These are phyloP conservation scores for Tachina lurida DNA, from an alignment of 2,888 invertebrate species.

Conservation along the genomic window DNA sequence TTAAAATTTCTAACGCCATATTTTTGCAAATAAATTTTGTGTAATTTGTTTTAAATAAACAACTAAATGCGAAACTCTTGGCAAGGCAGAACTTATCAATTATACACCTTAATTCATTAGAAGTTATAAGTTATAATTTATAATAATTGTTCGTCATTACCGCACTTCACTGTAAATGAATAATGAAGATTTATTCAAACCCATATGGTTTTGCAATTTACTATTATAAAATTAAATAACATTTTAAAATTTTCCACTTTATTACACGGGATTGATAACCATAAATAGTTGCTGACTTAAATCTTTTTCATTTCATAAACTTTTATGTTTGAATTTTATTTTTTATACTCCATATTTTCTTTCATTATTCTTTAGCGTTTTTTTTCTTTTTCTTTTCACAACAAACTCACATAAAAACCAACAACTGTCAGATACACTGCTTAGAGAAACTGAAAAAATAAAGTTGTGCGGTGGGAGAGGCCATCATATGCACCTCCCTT, in stretches of 20 bases:
- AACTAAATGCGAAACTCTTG: too few relatives aligned
- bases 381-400: constrained; percentile 1
- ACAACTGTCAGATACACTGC: constrained; percentile 67
- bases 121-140: too few relatives aligned
- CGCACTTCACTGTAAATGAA: too few relatives aligned
- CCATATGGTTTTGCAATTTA: not conserved
- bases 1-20: too few relatives aligned
- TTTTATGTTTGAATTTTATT: not conserved
- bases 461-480: constrained; percentile 27
- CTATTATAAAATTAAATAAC: not conserved
- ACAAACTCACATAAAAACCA: constrained; percentile 62
- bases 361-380: not conserved
- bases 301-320: constrained; percentile 14
- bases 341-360: not conserved
- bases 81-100: too few relatives aligned
- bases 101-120: too few relatives aligned
- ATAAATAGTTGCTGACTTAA: constrained; percentile 17
- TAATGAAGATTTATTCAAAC: not conserved
- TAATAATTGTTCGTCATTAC: too few relatives aligned
- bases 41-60: too few relatives aligned
- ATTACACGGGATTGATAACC: constrained; percentile 10
- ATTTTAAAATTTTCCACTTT: constrained; percentile 46
- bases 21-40: too few relatives aligned
- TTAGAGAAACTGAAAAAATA: constrained; percentile 59
- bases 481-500: not conserved